Percentiles rank a stretch among this genome's conserved stretches.
phyloP scores from a whole-genome alignment of 2,113 vertebrate genomes.

The Xyrauchen texanus region DNA sequence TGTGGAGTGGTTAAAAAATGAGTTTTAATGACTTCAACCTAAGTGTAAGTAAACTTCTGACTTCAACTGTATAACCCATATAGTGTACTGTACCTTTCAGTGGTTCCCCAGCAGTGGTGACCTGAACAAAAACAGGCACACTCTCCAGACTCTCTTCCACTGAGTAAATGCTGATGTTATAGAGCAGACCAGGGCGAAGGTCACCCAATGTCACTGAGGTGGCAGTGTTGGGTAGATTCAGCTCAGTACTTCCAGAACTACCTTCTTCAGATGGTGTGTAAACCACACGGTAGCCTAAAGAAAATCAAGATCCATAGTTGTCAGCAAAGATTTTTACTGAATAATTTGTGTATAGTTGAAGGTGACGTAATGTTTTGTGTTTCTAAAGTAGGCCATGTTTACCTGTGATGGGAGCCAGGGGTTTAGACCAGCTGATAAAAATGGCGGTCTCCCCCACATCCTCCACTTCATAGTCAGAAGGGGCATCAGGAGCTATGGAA shows the following conservation, averaged over 20 bases:
- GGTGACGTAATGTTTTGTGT: conserved; percentile 9
- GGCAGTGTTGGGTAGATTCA: conserved; percentile 88
- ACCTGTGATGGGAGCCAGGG: too few relatives aligned
- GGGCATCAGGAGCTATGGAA: too few relatives aligned
- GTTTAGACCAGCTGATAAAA: too few relatives aligned
- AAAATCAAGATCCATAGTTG: conserved; percentile 6
- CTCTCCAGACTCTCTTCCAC: conserved; percentile 95
- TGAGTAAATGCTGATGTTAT: conserved; percentile 95
- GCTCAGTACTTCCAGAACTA: conserved; percentile 84
- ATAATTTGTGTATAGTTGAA: background rate
- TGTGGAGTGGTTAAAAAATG: too few relatives aligned
- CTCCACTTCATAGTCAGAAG: too few relatives aligned
- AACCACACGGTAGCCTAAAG: conserved; percentile 89
- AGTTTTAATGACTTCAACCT: too few relatives aligned
- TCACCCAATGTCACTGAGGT: conserved; percentile 93
- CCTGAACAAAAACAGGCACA: conserved; percentile 88
- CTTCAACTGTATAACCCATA: too few relatives aligned
- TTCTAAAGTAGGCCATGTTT: background rate
- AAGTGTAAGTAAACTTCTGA: too few relatives aligned
- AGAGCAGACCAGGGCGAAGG: conserved; percentile 84
- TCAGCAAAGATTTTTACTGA: background rate
- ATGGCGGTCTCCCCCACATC: too few relatives aligned
- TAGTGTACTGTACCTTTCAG: conserved; percentile 73
- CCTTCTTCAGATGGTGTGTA: conserved; percentile 92
- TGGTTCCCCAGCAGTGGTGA: conserved; percentile 85